Conservation (phyloP, 2,113 vertebrate genomes). For the Manacus vitellinus region DNA sequence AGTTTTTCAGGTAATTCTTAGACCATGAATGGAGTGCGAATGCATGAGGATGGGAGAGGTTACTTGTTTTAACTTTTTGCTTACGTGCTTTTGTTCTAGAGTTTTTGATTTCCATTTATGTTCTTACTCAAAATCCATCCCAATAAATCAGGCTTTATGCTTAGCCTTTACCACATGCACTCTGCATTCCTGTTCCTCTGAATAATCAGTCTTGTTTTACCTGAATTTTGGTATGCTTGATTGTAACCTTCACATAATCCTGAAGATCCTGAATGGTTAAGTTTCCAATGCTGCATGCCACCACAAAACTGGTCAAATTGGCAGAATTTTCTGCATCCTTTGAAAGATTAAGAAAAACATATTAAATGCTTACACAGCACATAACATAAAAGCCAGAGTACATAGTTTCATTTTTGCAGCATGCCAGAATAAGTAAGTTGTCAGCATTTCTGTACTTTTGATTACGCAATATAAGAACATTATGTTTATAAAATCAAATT, state of each 20-base stretch:
- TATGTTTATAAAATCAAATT: conserved; percentile 66
- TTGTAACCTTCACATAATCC: conserved; percentile 85
- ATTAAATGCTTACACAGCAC: background rate
- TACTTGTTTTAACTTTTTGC: background rate
- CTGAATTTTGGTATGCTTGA: conserved; percentile 81
- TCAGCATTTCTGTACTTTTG: conserved; percentile 68
- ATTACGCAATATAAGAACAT: conserved; percentile 33
- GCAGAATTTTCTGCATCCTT: conserved; percentile 71
- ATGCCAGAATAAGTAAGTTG: conserved; percentile 59
- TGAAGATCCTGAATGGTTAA: conserved; percentile 81
- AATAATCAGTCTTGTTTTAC: conserved; percentile 66
- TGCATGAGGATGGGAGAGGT: background rate
- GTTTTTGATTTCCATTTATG: background rate
- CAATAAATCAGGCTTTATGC: background rate
- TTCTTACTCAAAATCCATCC: background rate
- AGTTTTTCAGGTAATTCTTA: background rate
- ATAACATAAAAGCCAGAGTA: background rate
- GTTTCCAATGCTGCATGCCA: conserved; percentile 94
- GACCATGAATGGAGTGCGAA: background rate
- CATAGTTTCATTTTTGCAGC: conserved; percentile 16
- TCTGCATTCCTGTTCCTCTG: background rate
- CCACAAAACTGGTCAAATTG: conserved; percentile 89
- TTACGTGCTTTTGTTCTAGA: background rate
- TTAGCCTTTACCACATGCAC: background rate
- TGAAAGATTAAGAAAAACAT: conserved; percentile 31